Evolutionary conservation across 2,113 vertebrate species (phyloP), one percentile per base, ranked within the genome.

Genomic region (Serinus canaria): DNA sequence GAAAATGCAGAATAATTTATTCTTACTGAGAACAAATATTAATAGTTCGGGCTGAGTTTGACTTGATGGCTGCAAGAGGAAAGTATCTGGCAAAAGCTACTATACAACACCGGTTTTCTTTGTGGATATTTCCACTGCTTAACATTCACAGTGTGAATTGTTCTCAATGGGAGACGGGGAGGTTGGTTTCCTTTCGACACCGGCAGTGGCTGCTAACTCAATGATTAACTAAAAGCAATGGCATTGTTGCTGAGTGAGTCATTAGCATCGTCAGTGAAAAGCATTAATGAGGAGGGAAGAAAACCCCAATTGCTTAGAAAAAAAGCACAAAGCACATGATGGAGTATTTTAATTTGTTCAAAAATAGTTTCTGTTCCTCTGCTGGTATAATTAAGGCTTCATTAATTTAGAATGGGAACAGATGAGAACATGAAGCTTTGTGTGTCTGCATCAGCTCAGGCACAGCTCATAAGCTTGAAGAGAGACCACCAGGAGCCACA

Each of bases 201-300:
- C 1, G 1, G 47, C 59, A 59, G 43, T 66, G 81, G 80, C 60
- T 93, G 72, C 92, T 94, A 90, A 93, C 7, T 23, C 13, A 7
- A 79, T 89, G 64, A 94, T 95, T 97, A 97, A 75, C 72, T 76
- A 79, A 95, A 95, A 82, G 41, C 41, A 55, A 15, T 53, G 37
- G 77, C 82, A 59, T 87, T 55, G 22, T 35, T 86, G 59, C 68
- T 52, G 60, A 87, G 30, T 90, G 41, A 94, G 60, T 89, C 93
- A 89, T 94, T 83, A 94, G 59, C 69, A 58, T 52, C 50, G 18
- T 31, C 77, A 50, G 52, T 69, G 73, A 93, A 91, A 87, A 89
- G 62, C 47, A 74, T 69, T 83, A 79, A 78, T 87, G 62, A 87
- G 69, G 62, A 69, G 15, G 46, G n/a, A 23, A 72, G 84, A 83